Evolutionary conservation across 2,797 vertebrate species (phyloP).

Genomic region (Melanotaenia pygmaea): DNA sequence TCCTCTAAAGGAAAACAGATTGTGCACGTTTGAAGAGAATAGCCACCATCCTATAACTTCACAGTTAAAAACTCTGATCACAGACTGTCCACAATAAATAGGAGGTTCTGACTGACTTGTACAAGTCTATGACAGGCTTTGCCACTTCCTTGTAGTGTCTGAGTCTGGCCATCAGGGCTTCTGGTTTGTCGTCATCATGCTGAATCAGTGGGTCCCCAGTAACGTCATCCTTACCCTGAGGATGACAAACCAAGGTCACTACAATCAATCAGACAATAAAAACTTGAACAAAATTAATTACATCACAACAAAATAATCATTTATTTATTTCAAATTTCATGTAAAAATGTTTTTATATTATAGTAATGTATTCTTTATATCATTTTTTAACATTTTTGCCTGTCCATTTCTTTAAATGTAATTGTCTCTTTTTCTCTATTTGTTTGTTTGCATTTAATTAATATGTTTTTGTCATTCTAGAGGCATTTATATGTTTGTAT

Average conservation of each 20-base stretch:
- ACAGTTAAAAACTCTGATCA: not conserved
- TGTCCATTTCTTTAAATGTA: too few relatives aligned
- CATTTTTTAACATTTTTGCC: too few relatives aligned
- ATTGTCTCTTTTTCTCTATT: too few relatives aligned
- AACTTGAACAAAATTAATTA: not conserved
- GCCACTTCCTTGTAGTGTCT: slow-evolving; percentile 95
- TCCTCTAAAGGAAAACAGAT: too few relatives aligned
- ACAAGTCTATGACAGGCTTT: slow-evolving; percentile 93
- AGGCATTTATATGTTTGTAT: too few relatives aligned
- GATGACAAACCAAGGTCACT: slow-evolving; percentile 39
- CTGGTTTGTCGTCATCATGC: slow-evolving; percentile 91
- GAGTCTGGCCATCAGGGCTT: slow-evolving; percentile 88
- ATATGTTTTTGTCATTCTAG: too few relatives aligned
- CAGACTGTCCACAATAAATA: not conserved
- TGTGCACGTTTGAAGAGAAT: not conserved
- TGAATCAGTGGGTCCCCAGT: slow-evolving; percentile 91
- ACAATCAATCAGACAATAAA: not conserved
- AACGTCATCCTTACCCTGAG: slow-evolving; percentile 90
- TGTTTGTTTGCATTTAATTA: too few relatives aligned
- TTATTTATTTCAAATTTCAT: not conserved
- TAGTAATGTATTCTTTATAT: too few relatives aligned
- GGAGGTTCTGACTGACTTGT: slow-evolving; percentile 86
- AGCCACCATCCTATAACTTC: not conserved
- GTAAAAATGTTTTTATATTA: not conserved
- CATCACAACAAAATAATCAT: not conserved